Base-by-base conservation (phyloP, 2,797 vertebrate species). In the Picus viridis region DNA sequence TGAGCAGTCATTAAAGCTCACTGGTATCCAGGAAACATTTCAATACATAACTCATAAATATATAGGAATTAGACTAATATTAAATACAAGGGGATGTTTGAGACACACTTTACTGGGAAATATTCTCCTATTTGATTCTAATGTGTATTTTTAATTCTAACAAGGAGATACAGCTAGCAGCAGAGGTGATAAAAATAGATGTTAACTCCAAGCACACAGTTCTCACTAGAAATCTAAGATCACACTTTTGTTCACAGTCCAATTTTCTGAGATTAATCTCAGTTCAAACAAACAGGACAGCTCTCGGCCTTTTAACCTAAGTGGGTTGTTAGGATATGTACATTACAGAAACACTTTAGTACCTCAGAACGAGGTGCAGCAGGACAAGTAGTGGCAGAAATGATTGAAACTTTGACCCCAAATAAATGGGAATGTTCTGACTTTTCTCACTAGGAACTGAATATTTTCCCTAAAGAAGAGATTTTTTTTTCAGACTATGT, bases 171-270 rank as follows among this genome's bases (percentile, higher is more conserved):
- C 49, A 89, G 22, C 30, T 74, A 77, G 29, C 29, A n/a, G 15
- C 72, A 69, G 3, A 89, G 43, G 70, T 86, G 79, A 83, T 67
- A 93, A 94, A 95, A 93, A 64, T 73, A 81, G 49, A 45, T 57
- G 34, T 86, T 75, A 89, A 67, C 34, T 83, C 41, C 56, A 72
- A 87, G 41, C 26, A 41, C 72, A 30, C 2, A 9, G 30, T 47
- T 94, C 88, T 91, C 39, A 88, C 77, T 73, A 57, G 71, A 89
- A 88, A 75, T 34, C 67, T 63, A 83, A 86, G 85, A 81, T 86
- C 74, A 34, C 64, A 67, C 49, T 84, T 92, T 19, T 83, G 27
- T 88, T 91, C 80, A 88, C 67, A 57, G 70, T 83, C 74, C 58
- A 58, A 12, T 91, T 78, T 92, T 93, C 73, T 88, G 73, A 81